phyloP scores from a whole-genome alignment of 2,797 vertebrate species.

The Ceryle rudis region DNA sequence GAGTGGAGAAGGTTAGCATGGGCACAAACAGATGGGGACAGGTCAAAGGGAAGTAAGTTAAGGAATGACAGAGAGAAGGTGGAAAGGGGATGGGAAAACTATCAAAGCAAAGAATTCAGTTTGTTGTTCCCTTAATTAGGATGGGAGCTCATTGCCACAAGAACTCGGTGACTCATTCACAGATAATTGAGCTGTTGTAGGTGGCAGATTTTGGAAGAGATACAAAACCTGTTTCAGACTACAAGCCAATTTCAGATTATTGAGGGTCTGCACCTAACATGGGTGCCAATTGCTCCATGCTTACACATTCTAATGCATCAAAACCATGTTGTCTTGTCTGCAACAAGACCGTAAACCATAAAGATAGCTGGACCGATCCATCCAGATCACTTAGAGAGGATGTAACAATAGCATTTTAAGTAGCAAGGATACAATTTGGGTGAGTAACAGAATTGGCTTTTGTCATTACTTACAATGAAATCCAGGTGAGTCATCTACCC shows the following conservation, averaged over 20 bases:
- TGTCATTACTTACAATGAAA: conserved; percentile 47
- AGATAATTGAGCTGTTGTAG: conserved; percentile 60
- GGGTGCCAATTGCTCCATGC: neutral
- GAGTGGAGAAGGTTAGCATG: neutral
- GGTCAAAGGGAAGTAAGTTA: neutral
- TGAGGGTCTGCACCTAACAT: neutral
- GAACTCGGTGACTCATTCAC: conserved; percentile 49
- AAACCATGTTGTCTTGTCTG: neutral
- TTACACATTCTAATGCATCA: neutral
- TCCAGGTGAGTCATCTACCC: conserved; percentile 50
- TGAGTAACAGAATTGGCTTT: conserved; percentile 30
- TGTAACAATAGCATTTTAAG: neutral
- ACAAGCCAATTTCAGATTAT: neutral
- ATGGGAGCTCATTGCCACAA: conserved; percentile 31
- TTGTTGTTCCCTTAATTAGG: conserved; percentile 37
- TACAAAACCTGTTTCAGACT: conserved; percentile 44
- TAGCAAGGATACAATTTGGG: neutral
- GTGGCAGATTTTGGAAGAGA: conserved; percentile 54
- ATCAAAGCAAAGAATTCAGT: neutral
- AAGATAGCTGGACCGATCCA: neutral
- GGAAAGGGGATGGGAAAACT: neutral
- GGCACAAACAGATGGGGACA: neutral
- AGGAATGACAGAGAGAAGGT: neutral
- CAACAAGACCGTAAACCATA: neutral
- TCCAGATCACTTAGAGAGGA: neutral